Base-by-base conservation (phyloP, 2,113 vertebrate species). In the Lamprotornis superbus region DNA sequence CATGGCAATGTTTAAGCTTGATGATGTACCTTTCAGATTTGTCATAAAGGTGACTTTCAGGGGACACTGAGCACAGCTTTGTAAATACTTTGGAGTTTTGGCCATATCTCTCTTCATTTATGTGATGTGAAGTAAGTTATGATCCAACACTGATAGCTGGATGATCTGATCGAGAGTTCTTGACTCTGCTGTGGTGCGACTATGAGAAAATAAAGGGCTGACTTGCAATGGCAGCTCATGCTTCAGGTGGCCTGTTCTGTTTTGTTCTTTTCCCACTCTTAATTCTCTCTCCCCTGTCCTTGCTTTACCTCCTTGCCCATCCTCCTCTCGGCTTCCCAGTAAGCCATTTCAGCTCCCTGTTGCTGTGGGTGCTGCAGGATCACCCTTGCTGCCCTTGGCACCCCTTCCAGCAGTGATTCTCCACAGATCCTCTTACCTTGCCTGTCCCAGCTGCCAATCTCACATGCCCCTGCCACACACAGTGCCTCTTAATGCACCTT, bases 391-490 rank as follows among this genome's bases (percentile, higher is more conserved):
- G 28, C 47, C 42, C 17, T 14, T 12, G 7, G 55, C 57, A 52
- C 46, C 21, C 12, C 40, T 91, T 76, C 42, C 63, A 73, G 69
- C 1, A 1, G 16, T 7, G 28, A 3, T 46, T 73, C 33, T 31
- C 9, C 37, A 15, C 50, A 5, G 33, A 23, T 30, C 10, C 35
- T 42, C 42, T 15, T 2, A 2, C 27, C 52, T 69, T 0, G 0
- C 52, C 79, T 39, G 57, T 79, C 56, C 52, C n/a, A 39, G 56
- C 9, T 82, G 56, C 55, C 8, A 5, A 6, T 33, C 40, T 73
- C 23, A 0, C 4, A 5, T 73, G 63, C 37, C 39, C 30, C 65
- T 39, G 30, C 57, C 57, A 30, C 23, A 42, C 9, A 1, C 21
- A 3, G 25, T 35, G n/a, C 27, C 33, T 60, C 20, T 21, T 68